Evolutionary conservation across 1,140 invertebrate genomes (phyloP).

Genomic region (Solenopsis fugax): DNA sequence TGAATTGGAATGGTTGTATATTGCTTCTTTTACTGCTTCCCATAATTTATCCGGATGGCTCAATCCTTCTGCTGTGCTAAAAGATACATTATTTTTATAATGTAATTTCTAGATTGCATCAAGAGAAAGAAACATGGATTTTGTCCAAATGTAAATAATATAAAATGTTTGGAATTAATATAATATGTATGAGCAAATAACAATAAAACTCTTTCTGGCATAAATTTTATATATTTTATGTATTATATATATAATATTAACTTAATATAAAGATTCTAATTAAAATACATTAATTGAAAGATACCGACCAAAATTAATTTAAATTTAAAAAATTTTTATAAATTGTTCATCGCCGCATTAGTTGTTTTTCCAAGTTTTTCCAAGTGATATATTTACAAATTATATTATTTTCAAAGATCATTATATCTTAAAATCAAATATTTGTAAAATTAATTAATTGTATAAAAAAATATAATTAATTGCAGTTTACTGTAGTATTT

Average conservation of each 20-base stretch:
- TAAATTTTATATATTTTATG: background rate
- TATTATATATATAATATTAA: background rate
- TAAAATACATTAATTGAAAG: background rate
- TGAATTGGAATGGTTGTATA: too few species aligned
- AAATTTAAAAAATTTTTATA: background rate
- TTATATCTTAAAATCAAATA: background rate
- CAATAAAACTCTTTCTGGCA: background rate
- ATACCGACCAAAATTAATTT: too few species aligned
- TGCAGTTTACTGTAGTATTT: constrained; percentile 68
- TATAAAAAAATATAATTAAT: constrained; percentile 2
- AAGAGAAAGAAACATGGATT: background rate
- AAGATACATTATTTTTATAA: background rate
- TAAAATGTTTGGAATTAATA: background rate
- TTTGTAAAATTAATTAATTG: background rate
- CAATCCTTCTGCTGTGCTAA: constrained; percentile 69
- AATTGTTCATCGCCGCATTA: background rate
- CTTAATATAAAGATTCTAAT: background rate
- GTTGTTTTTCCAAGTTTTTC: background rate
- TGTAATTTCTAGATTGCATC: background rate
- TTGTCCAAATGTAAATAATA: background rate
- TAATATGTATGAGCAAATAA: background rate
- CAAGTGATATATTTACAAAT: background rate
- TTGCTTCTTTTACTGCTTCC: constrained; percentile 85
- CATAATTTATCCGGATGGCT: constrained; percentile 89
- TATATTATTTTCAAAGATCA: background rate